phyloP scores from a whole-genome alignment of 2,888 invertebrate genomes.

The Philhelius pedissequus region DNA sequence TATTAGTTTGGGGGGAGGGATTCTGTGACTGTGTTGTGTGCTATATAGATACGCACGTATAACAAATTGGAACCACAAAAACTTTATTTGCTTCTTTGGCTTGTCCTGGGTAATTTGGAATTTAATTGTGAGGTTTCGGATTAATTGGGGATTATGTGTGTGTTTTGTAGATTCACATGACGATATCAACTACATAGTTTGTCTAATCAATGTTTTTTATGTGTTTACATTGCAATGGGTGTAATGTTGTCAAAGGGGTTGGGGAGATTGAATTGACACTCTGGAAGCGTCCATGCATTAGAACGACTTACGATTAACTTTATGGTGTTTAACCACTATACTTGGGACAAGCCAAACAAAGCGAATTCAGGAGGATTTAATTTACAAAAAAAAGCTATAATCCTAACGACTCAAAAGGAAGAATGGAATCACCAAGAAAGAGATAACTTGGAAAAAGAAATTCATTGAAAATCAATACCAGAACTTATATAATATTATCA shows the following conservation, averaged over 20 bases:
- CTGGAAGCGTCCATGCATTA: not conserved
- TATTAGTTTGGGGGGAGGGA: too few relatives aligned
- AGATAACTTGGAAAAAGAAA: not conserved
- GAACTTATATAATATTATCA: too few relatives aligned
- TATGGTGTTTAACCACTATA: not conserved
- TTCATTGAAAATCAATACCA: not conserved
- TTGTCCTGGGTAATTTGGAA: conserved; percentile 27
- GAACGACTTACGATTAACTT: not conserved
- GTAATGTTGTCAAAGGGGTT: not conserved
- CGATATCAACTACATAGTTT: conserved; percentile 9
- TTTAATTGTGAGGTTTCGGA: conserved; percentile 51
- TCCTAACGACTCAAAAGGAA: not conserved
- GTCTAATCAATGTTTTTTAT: conserved; percentile 22
- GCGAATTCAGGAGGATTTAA: not conserved
- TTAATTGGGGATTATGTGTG: conserved; percentile 48
- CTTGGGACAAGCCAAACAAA: not conserved
- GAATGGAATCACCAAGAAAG: too few relatives aligned
- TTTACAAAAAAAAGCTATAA: not conserved
- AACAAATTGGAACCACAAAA: conserved; percentile 33
- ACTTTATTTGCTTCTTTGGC: conserved; percentile 39
- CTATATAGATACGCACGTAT: too few relatives aligned
- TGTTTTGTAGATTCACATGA: not conserved
- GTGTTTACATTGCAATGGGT: not conserved
- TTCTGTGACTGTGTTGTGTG: not conserved
- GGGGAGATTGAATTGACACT: not conserved